These are phyloP conservation scores for Microctonus brassicae DNA, from an alignment of 2,888 invertebrate genomes.

Conservation along the genomic window DNA sequence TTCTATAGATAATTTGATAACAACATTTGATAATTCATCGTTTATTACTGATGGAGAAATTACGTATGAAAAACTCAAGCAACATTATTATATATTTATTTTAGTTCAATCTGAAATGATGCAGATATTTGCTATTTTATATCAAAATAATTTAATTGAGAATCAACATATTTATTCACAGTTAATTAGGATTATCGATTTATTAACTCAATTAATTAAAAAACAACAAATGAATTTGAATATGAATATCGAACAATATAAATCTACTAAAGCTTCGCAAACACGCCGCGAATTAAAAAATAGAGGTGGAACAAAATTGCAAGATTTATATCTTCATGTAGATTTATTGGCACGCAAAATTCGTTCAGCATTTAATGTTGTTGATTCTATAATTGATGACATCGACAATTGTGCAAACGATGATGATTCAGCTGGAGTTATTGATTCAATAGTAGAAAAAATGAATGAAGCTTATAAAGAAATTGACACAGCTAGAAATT, in stretches of 20 bases:
- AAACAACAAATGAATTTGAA: constrained; percentile 47
- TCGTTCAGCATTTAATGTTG: constrained; percentile 54
- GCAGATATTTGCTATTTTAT: constrained; percentile 56
- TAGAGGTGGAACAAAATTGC: constrained; percentile 54
- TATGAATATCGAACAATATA: constrained; percentile 50
- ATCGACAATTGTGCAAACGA: constrained; percentile 53
- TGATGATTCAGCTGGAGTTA: constrained; percentile 41
- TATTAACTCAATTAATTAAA: constrained; percentile 46
- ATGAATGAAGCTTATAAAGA: constrained; percentile 57
- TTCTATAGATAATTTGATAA: constrained; percentile 42
- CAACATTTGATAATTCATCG: constrained; percentile 48
- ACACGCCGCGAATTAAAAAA: constrained; percentile 50
- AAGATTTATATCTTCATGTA: constrained; percentile 61
- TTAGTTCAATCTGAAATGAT: constrained; percentile 64
- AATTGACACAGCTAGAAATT: constrained; percentile 59
- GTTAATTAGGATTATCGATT: constrained; percentile 47
- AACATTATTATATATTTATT: constrained; percentile 60
- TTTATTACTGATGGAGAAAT: constrained; percentile 54
- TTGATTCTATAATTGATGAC: constrained; percentile 55
- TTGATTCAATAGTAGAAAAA: constrained; percentile 48
- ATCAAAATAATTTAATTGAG: constrained; percentile 47
- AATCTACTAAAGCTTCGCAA: constrained; percentile 47
- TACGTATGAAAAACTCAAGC: constrained; percentile 58
- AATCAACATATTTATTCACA: constrained; percentile 42
- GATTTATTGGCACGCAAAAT: constrained; percentile 61